Conservation (phyloP, 2,888 invertebrate genomes). For the Junonia oenone region DNA sequence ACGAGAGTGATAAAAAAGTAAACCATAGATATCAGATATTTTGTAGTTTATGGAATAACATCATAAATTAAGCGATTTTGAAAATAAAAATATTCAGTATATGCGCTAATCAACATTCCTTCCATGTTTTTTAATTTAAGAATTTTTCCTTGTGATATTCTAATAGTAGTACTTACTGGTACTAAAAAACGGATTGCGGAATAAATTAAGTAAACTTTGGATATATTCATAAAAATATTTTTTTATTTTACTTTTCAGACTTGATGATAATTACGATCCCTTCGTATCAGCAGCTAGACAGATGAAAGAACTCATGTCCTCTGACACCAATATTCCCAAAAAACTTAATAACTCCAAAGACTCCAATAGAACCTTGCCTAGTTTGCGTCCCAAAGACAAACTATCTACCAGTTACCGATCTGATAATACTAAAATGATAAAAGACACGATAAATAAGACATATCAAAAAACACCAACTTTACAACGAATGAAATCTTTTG, state of each 20-base stretch:
- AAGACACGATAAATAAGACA: slow-evolving; percentile 73
- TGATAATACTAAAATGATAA: slow-evolving; percentile 68
- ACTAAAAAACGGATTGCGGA: not conserved
- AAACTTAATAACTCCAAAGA: slow-evolving; percentile 64
- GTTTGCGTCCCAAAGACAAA: slow-evolving; percentile 64
- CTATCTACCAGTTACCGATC: slow-evolving; percentile 47
- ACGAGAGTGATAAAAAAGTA: not conserved
- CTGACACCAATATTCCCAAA: slow-evolving; percentile 79
- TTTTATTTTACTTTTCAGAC: slow-evolving; percentile 42
- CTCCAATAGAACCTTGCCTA: slow-evolving; percentile 63
- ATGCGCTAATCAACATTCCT: not conserved
- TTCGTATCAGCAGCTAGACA: slow-evolving; percentile 89
- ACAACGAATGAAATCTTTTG: slow-evolving; percentile 74
- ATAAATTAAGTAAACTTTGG: not conserved
- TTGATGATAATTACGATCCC: slow-evolving; percentile 85
- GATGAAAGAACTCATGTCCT: slow-evolving; percentile 88
- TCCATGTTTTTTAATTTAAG: too few relatives aligned
- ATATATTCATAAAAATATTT: not conserved
- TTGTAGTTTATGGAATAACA: not conserved
- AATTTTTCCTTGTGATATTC: too few relatives aligned
- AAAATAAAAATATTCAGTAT: not conserved
- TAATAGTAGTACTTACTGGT: too few relatives aligned
- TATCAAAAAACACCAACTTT: slow-evolving; percentile 75
- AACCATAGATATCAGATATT: not conserved
- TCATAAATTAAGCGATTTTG: not conserved